Conservation (phyloP, 92 coral and sea anemone genomes). For the Bergia puertoricense region DNA sequence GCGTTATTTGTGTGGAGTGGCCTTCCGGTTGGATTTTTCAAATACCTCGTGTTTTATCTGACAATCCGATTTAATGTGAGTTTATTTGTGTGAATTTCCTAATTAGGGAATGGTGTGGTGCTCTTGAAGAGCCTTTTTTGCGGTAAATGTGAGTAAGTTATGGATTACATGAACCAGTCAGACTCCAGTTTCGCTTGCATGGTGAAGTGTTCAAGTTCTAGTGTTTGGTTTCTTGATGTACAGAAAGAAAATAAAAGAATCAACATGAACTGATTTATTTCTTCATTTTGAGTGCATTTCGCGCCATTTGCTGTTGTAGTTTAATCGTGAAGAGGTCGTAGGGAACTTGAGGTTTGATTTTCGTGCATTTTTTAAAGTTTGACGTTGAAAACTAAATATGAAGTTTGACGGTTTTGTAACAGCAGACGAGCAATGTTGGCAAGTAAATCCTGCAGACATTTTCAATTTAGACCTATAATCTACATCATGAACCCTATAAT, state of each 20-base stretch:
- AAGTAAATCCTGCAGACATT: neutral
- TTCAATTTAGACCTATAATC: too few species aligned
- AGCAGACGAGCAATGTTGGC: neutral
- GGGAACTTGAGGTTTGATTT: too few species aligned
- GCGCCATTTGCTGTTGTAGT: neutral
- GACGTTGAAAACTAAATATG: neutral
- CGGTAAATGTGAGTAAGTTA: neutral
- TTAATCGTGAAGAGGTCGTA: neutral
- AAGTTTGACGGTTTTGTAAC: neutral
- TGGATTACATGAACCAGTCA: neutral
- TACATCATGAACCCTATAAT: too few species aligned
- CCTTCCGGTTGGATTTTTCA: too few species aligned
- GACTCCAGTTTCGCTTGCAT: neutral
- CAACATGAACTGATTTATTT: neutral
- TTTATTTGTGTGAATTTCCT: neutral
- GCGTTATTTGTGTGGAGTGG: too few species aligned
- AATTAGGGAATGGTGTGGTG: neutral
- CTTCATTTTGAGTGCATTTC: slow-evolving; percentile 15
- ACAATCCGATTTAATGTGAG: too few species aligned
- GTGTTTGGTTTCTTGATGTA: neutral
- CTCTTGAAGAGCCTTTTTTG: neutral
- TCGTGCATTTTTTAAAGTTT: too few species aligned
- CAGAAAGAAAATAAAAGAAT: neutral
- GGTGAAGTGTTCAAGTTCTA: neutral
- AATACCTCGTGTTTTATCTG: too few species aligned